These are phyloP conservation scores for Imbricaverruca yamaguchii DNA, from an alignment of 2,888 invertebrate species.

Conservation along the genomic window DNA sequence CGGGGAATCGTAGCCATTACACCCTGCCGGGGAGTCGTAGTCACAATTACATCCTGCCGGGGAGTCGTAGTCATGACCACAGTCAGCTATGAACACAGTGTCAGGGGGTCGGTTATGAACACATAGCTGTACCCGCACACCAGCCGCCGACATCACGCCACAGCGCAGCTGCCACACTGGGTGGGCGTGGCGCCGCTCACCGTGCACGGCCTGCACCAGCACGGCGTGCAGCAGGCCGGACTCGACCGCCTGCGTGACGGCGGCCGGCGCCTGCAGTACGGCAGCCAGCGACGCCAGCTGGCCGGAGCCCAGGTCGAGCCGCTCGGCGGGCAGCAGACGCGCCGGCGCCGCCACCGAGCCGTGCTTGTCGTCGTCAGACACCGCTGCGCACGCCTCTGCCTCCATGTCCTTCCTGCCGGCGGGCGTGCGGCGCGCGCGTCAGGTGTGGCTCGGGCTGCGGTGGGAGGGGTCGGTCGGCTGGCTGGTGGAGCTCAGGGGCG, in stretches of 20 bases:
- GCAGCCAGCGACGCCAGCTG: conserved; percentile 68
- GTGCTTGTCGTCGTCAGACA: conserved; percentile 33
- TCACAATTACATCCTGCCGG: too few relatives aligned
- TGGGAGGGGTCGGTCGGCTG: too few relatives aligned
- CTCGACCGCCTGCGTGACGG: conserved; percentile 65
- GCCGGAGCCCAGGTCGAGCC: conserved; percentile 30
- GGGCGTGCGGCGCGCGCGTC: too few relatives aligned
- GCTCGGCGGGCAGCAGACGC: conserved; percentile 29
- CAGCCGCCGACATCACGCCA: background rate
- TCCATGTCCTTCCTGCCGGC: conserved; percentile 38
- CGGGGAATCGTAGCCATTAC: too few relatives aligned
- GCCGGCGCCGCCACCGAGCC: conserved; percentile 29
- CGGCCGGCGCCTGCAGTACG: conserved; percentile 70
- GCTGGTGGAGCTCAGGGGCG: too few relatives aligned
- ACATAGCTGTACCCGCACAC: too few relatives aligned
- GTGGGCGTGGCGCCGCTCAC: conserved; percentile 28
- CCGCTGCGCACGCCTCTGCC: conserved; percentile 37
- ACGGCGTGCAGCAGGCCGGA: conserved; percentile 59
- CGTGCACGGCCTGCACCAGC: conserved; percentile 55
- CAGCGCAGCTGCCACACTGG: background rate
- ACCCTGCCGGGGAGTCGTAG: too few relatives aligned
- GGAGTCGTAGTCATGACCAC: too few relatives aligned
- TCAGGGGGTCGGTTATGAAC: too few relatives aligned
- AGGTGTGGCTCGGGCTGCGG: too few relatives aligned
- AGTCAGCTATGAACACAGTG: too few relatives aligned